Base-by-base conservation (phyloP, 2,888 invertebrate genomes). In the Lasioglossum oenotherae region DNA sequence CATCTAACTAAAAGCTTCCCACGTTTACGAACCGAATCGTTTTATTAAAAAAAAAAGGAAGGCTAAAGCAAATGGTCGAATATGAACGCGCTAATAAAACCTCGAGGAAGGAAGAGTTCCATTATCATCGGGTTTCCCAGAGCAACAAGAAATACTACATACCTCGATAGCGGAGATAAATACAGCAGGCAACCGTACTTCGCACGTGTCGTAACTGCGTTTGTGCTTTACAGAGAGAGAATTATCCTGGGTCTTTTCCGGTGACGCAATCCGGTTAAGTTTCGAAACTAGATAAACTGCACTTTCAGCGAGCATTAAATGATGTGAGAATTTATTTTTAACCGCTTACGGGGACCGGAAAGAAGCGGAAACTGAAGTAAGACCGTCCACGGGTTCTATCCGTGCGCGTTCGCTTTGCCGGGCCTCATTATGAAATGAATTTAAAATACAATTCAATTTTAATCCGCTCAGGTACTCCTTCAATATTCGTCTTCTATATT, bases 161-260 rank as follows among this genome's bases (percentile, higher is more conserved):
- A 57, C 64, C 73, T 79, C 73, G 79, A 79, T 80, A 77, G 67
- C 23, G 8, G 73, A 75, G 85, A 90, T 89, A 91, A 91, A 91
- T 87, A 91, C 87, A 87, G 87, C 85, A 80, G 83, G 84, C 81
- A 87, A 88, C 82, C 83, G 87, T 88, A 86, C 86, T 88, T 87
- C 74, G 89, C 85, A 86, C 84, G 69, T 82, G 75, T 82, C 79
- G 79, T 69, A 81, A 84, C 74, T 35, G 53, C 57, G 75, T 67
- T 57, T 75, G 78, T 75, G 64, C 69, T 75, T 80, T 41, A n/a
- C 84, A 19, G 57, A 57, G 57, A 19, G 57, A 73, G 82, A 85
- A 85, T 83, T 67, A 80, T 74, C 78, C 67, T n/a, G 73, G 67
- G 67, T 71, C 71, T 78, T 86, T 85, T 76, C 85, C 81, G 85